Evolutionary conservation across 2,113 vertebrate species (phyloP).

Genomic region (Sylvia atricapilla): DNA sequence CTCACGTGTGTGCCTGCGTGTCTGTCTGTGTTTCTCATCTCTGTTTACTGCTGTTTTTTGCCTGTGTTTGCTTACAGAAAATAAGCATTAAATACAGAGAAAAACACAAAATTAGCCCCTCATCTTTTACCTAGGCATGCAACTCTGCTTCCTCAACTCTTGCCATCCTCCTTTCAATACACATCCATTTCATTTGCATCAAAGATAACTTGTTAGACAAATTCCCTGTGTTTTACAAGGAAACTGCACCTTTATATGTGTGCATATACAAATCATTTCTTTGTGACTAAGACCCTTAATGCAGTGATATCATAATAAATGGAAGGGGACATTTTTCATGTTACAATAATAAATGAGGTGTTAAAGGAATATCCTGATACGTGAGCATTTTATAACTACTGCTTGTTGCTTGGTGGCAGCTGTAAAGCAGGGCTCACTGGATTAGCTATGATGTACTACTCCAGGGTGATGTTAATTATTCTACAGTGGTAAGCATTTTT

Average conservation of each 20-base stretch:
- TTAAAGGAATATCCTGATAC: constrained; percentile 54
- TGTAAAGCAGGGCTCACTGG: constrained; percentile 56
- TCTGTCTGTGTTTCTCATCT: background rate
- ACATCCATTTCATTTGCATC: background rate
- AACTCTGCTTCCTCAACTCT: background rate
- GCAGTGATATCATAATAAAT: constrained; percentile 19
- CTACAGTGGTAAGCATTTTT: constrained; percentile 33
- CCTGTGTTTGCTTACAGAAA: background rate
- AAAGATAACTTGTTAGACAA: background rate
- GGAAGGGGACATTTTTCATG: constrained; percentile 57
- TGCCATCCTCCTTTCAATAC: background rate
- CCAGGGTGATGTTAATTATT: constrained; percentile 25
- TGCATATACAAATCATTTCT: constrained; percentile 21
- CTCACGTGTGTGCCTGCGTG: background rate
- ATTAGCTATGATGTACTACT: constrained; percentile 43
- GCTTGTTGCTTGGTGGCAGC: constrained; percentile 55
- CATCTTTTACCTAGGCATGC: background rate
- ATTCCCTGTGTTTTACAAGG: constrained; percentile 1
- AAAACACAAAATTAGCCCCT: background rate
- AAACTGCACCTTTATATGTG: background rate
- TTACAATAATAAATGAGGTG: constrained; percentile 55
- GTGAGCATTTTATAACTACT: constrained; percentile 53
- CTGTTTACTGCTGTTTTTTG: background rate
- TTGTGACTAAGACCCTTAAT: constrained; percentile 48
- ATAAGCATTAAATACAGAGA: background rate